Conservation (phyloP, 1,140 invertebrate genomes). For the Hormaphis cornu region DNA sequence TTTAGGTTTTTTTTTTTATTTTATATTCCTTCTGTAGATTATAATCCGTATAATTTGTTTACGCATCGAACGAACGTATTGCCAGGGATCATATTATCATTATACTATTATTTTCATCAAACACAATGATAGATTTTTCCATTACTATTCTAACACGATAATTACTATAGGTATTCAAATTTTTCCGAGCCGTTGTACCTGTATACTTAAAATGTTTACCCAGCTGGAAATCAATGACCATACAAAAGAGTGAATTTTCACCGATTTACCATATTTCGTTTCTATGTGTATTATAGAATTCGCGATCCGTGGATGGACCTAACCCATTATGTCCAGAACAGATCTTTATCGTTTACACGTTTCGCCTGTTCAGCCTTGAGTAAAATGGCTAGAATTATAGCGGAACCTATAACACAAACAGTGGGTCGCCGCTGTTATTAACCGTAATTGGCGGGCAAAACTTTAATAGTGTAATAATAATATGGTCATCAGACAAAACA, state of each 20-base stretch:
- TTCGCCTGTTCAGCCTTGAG: not conserved
- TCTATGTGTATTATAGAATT: not conserved
- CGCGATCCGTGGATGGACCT: not conserved
- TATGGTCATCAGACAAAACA: not conserved
- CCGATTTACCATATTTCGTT: not conserved
- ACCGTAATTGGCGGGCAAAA: not conserved
- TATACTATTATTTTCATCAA: no score
- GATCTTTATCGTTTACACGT: conserved; percentile 4
- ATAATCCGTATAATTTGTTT: no score
- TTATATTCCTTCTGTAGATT: no score
- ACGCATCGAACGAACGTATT: no score
- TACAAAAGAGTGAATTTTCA: not conserved
- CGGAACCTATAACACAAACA: not conserved
- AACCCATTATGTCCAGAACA: conserved; percentile 1
- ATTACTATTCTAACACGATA: not conserved
- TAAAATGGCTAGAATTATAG: not conserved
- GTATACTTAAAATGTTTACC: not conserved
- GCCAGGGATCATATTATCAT: no score
- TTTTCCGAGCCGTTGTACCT: not conserved
- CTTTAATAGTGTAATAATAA: not conserved
- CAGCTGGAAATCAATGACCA: not conserved
- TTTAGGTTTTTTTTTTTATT: not conserved
- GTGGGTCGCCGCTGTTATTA: not conserved
- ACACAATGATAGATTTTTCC: not conserved
- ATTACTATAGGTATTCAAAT: not conserved